Evolutionary conservation across 2,797 vertebrate species (phyloP).

Genomic region (Leptodactylus fallax): DNA sequence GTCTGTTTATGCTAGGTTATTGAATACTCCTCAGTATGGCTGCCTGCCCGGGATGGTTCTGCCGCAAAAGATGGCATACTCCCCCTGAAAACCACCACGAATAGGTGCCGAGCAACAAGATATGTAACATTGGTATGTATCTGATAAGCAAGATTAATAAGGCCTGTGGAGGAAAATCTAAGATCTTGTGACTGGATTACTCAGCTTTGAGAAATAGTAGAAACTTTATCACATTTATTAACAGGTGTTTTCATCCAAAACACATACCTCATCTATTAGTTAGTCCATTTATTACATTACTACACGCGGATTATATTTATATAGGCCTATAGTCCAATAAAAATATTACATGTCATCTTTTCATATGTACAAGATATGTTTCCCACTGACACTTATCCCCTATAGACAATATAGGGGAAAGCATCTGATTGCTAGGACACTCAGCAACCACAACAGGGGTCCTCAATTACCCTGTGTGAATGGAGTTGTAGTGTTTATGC

Average conservation of each 20-base stretch:
- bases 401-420: too few species aligned
- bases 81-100: slow-evolving; percentile 34
- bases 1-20: slow-evolving; percentile 39
- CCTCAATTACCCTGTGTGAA: too few species aligned
- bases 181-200: neutral
- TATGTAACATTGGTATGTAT: slow-evolving; percentile 7
- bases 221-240: neutral
- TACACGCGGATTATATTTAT: too few species aligned
- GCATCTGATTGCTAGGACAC: too few species aligned
- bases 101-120: neutral
- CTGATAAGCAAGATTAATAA: slow-evolving; percentile 19
- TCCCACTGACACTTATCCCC: too few species aligned
- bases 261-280: too few species aligned
- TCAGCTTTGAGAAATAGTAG: neutral
- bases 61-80: slow-evolving; percentile 7
- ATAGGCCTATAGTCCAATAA: too few species aligned
- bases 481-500: too few species aligned
- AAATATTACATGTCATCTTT: too few species aligned
- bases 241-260: neutral
- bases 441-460: too few species aligned
- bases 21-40: slow-evolving; percentile 48
- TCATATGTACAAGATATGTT: too few species aligned
- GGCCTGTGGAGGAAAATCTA: neutral
- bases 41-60: slow-evolving; percentile 22
- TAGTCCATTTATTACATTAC: too few species aligned